A percentile compares a stretch with the other conserved stretches of the same genome.
phyloP scores from a whole-genome alignment of 2,888 invertebrate species.

The Cremastinae sp. region DNA sequence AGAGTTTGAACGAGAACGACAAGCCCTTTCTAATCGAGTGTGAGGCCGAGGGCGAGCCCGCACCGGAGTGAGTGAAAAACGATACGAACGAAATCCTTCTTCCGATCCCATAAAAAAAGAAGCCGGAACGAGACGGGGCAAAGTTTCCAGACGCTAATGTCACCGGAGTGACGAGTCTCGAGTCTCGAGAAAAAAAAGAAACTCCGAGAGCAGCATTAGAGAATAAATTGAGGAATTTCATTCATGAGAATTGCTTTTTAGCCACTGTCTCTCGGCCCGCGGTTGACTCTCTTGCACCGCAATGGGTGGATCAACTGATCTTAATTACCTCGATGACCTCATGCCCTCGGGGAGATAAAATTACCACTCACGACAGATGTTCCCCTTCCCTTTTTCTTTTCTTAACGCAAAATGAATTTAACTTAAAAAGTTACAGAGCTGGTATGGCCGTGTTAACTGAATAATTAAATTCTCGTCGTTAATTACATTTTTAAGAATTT shows the following conservation, averaged over 20 bases:
- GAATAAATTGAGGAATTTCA: slow-evolving; percentile 45
- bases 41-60: slow-evolving; percentile 97
- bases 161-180: not conserved
- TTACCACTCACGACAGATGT: slow-evolving; percentile 73
- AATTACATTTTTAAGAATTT: slow-evolving; percentile 18
- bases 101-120: slow-evolving; percentile 9
- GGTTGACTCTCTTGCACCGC: slow-evolving; percentile 63
- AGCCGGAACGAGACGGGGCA: not conserved
- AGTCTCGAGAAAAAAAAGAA: not conserved
- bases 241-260: slow-evolving; percentile 48
- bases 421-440: slow-evolving; percentile 43
- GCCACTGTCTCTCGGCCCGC: slow-evolving; percentile 44
- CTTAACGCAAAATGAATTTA: slow-evolving; percentile 49
- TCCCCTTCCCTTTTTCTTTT: slow-evolving; percentile 61
- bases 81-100: not conserved
- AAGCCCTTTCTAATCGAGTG: slow-evolving; percentile 98
- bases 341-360: slow-evolving; percentile 75
- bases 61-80: slow-evolving; percentile 88
- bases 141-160: too few relatives aligned
- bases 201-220: not conserved
- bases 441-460: slow-evolving; percentile 24
- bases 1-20: slow-evolving; percentile 90
- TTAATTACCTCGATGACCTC: slow-evolving; percentile 80
- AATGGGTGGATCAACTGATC: slow-evolving; percentile 75
- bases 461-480: slow-evolving; percentile 1